These are phyloP conservation scores for Cryptoblepharus egeriae DNA, from an alignment of 2,797 vertebrate species.

Conservation along the genomic window DNA sequence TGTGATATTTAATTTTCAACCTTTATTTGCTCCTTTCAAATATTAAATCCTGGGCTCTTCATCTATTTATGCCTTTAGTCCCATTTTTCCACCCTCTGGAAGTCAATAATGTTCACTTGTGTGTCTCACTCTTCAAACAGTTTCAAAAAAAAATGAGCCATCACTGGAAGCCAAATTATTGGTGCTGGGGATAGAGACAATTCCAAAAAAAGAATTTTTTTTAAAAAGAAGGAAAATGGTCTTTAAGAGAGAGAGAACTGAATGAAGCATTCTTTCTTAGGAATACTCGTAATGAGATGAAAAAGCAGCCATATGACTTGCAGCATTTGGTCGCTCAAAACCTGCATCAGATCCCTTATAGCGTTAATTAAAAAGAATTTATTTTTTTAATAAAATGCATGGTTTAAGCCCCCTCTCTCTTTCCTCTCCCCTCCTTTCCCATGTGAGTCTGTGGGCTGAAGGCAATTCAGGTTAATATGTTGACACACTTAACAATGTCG, in stretches of 20 bases:
- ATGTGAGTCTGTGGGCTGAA: conserved; percentile 87
- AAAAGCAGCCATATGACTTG: conserved; percentile 74
- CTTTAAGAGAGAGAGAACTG: conserved; percentile 65
- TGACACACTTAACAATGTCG: conserved; percentile 98
- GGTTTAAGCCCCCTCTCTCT: conserved; percentile 76
- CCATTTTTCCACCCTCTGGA: conserved; percentile 64
- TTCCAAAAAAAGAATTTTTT: conserved; percentile 69
- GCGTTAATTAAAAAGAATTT: conserved; percentile 85
- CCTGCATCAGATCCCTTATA: conserved; percentile 76
- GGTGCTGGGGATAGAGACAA: conserved; percentile 47
- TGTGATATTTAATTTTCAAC: conserved; percentile 80
- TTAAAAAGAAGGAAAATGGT: conserved; percentile 60
- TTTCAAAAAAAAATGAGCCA: conserved; percentile 73
- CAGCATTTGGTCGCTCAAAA: conserved; percentile 78
- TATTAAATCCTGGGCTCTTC: conserved; percentile 70
- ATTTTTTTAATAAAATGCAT: conserved; percentile 85
- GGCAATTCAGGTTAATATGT: conserved; percentile 99
- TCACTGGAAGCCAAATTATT: conserved; percentile 74
- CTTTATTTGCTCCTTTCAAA: conserved; percentile 78
- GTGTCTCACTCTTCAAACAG: conserved; percentile 72
- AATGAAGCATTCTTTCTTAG: conserved; percentile 71
- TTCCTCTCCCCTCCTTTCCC: conserved; percentile 74
- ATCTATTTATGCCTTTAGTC: conserved; percentile 69
- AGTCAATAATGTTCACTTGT: conserved; percentile 69
- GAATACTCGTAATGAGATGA: conserved; percentile 76